A percentile compares a stretch with the other conserved stretches of the same genome.
These are phyloP conservation scores for Marmota flaviventris DNA, from an alignment of 2,113 vertebrate species.

Conservation along the genomic window DNA sequence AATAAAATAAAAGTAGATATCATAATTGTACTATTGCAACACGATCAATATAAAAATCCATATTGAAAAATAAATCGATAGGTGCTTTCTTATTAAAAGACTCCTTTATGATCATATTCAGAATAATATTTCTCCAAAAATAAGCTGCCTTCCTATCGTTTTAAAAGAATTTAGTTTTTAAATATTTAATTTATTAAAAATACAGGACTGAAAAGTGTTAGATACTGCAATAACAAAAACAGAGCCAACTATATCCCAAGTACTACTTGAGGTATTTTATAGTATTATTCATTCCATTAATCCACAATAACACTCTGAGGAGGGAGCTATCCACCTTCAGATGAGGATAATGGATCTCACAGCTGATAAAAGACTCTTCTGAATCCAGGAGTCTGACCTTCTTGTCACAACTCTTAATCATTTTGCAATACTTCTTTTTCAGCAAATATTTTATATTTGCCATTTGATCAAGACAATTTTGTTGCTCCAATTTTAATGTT, in stretches of 20 bases:
- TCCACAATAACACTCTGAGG: background rate
- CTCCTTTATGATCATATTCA: conserved; percentile 8
- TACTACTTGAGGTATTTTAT: background rate
- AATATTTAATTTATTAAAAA: background rate
- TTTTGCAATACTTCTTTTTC: background rate
- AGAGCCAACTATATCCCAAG: background rate
- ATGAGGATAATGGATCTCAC: background rate
- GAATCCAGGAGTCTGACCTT: background rate
- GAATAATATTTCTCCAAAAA: background rate
- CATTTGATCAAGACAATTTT: background rate
- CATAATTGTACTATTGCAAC: background rate
- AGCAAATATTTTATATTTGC: background rate
- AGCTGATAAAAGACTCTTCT: background rate
- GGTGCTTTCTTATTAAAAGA: background rate
- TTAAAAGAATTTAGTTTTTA: background rate
- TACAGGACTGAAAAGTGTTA: background rate
- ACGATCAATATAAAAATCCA: conserved; percentile 8
- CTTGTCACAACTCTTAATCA: background rate
- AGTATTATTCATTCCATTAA: background rate
- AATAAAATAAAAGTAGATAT: conserved; percentile 46
- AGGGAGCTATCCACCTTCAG: background rate
- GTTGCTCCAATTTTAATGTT: background rate
- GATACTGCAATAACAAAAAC: background rate
- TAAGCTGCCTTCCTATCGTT: conserved; percentile 29
- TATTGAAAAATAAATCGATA: conserved; percentile 15